Percentiles rank a stretch among this genome's conserved stretches.
These are phyloP conservation scores for Apistogramma diplotaenia DNA, from an alignment of 2,113 vertebrate genomes.

Conservation along the genomic window DNA sequence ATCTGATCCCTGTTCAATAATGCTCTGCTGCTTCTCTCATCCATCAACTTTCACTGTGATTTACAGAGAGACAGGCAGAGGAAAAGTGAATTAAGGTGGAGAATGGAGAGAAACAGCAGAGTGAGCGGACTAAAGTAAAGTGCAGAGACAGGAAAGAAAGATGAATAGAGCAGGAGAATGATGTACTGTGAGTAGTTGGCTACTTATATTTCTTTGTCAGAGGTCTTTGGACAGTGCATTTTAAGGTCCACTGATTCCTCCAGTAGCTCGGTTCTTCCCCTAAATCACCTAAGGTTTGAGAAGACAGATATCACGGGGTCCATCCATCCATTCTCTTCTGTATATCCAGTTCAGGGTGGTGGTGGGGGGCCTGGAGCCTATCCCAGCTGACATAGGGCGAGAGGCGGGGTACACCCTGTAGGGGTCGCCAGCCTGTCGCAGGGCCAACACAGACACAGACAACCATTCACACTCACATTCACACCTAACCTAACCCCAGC, in stretches of 20 bases:
- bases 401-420: too few species aligned
- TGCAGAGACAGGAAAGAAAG: background rate
- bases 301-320: background rate
- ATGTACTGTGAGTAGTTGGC: background rate
- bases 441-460: too few species aligned
- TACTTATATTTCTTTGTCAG: conserved; percentile 24
- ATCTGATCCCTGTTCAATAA: conserved; percentile 18
- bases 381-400: too few species aligned
- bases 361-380: too few species aligned
- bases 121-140: background rate
- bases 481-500: too few species aligned
- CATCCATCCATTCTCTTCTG: too few species aligned
- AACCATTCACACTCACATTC: too few species aligned
- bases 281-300: background rate
- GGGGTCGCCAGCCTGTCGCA: too few species aligned
- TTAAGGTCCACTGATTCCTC: conserved; percentile 36
- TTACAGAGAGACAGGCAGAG: background rate
- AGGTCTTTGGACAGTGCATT: conserved; percentile 11
- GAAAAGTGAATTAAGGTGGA: conserved; percentile 22
- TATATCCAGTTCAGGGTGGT: too few species aligned
- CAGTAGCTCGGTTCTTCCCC: background rate
- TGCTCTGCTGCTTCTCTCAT: background rate
- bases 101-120: background rate
- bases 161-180: conserved; percentile 14
- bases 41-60: background rate